Percentiles rank a stretch among this genome's conserved stretches.
These are phyloP conservation scores for Betta splendens DNA, from an alignment of 2,797 vertebrate genomes.

Conservation along the genomic window DNA sequence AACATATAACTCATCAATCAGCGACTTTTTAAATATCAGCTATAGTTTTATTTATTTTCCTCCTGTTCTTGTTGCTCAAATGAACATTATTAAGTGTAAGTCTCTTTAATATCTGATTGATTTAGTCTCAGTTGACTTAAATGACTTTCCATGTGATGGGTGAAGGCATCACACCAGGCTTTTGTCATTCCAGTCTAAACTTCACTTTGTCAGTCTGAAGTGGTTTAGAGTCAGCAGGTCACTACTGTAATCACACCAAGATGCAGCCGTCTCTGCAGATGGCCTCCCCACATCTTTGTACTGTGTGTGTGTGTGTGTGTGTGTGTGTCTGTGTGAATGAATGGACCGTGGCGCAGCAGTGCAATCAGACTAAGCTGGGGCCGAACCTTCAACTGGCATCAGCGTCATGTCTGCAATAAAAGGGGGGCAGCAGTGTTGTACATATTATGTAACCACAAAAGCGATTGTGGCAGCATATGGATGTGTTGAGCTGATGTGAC, in stretches of 20 bases:
- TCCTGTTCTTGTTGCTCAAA: not conserved
- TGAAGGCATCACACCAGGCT: not conserved
- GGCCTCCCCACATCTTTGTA: constrained; percentile 12
- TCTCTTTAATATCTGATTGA: not conserved
- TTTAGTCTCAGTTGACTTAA: not conserved
- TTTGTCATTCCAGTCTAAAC: not conserved
- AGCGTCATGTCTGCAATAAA: constrained; percentile 25
- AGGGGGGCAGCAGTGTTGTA: not conserved
- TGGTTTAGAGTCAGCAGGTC: constrained; percentile 16
- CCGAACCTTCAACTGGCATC: constrained; percentile 46
- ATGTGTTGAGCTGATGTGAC: constrained; percentile 55
- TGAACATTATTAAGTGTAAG: too few relatives aligned
- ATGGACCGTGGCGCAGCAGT: constrained; percentile 48
- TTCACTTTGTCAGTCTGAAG: not conserved
- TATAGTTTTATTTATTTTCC: not conserved
- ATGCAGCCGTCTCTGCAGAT: constrained; percentile 12
- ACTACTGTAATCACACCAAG: constrained; percentile 15
- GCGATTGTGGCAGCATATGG: constrained; percentile 56
- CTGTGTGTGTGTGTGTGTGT: constrained; percentile 15
- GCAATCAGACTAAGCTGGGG: constrained; percentile 46
- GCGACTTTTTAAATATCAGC: not conserved
- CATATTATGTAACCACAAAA: constrained; percentile 51
- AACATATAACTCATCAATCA: too few relatives aligned
- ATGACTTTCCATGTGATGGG: not conserved
- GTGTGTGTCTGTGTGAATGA: constrained; percentile 40